phyloP scores from a whole-genome alignment of 2,888 invertebrate species.

The Dioctria rufipes region DNA sequence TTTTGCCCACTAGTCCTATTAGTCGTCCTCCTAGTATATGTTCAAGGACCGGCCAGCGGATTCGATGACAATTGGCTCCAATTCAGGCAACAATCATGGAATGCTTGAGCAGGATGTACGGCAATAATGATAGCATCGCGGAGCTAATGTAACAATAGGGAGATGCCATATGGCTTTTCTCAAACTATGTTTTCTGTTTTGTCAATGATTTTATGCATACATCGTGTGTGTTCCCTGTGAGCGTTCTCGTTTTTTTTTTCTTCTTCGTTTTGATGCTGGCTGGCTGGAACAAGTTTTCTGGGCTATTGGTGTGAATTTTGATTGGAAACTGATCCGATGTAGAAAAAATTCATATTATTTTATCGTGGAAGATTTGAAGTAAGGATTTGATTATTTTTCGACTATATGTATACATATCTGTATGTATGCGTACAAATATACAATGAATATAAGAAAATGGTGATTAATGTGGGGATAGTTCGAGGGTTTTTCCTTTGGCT shows the following conservation, averaged over 20 bases:
- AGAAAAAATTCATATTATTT: conserved; percentile 20
- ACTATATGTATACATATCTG: no score
- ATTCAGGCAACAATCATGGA: conserved; percentile 1
- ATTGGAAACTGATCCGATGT: conserved; percentile 11
- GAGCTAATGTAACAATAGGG: conserved; percentile 44
- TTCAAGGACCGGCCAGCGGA: neutral
- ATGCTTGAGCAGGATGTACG: conserved; percentile 38
- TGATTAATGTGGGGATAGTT: no score
- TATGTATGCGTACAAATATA: no score
- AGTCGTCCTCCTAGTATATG: neutral
- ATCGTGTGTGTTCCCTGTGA: neutral
- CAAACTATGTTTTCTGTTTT: conserved; percentile 7
- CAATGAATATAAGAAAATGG: no score
- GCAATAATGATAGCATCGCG: conserved; percentile 44
- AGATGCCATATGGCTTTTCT: conserved; percentile 41
- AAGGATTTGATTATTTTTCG: conserved; percentile 21
- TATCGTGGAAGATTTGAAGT: conserved; percentile 20
- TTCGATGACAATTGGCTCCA: conserved; percentile 24
- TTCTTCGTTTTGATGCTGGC: neutral
- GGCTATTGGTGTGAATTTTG: conserved; percentile 26
- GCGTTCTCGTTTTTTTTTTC: neutral
- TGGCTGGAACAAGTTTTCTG: neutral
- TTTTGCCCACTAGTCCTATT: conserved; percentile 10
- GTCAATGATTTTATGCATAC: conserved; percentile 11
- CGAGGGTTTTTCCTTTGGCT: no score